phyloP scores from a whole-genome alignment of 2,113 vertebrate species.

The Oenanthe melanoleuca region DNA sequence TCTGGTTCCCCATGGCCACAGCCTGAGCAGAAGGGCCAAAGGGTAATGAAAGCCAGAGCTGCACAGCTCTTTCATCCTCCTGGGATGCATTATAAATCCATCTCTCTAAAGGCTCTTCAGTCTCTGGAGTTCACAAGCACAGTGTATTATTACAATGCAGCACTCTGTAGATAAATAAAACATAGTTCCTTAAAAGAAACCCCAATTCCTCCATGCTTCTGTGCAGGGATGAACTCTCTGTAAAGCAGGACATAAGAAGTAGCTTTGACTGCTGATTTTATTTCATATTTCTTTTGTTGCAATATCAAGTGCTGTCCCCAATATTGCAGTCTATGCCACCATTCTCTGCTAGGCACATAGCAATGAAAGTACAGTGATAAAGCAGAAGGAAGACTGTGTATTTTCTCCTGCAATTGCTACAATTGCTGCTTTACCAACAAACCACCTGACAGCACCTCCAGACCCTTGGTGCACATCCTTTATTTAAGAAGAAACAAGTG shows the following conservation, averaged over 20 bases:
- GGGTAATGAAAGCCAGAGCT: conserved; percentile 21
- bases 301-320: background rate
- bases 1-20: background rate
- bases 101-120: background rate
- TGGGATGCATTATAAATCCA: background rate
- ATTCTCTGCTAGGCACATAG: background rate
- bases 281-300: background rate
- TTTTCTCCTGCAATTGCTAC: background rate
- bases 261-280: background rate
- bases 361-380: background rate
- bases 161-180: conserved; percentile 18
- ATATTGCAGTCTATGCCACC: background rate
- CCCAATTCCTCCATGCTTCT: background rate
- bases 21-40: background rate
- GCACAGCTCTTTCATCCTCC: background rate
- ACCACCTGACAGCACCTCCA: background rate
- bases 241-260: background rate
- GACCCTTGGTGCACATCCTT: background rate
- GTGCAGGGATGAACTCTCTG: background rate
- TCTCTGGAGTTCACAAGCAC: background rate
- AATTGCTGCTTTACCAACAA: background rate
- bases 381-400: background rate
- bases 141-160: background rate
- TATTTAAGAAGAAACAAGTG: background rate
- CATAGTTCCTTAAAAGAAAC: background rate